Percentiles rank a stretch among this genome's conserved stretches.
Conservation (phyloP, 2,113 vertebrate species). For the Brienomyrus brachyistius region DNA sequence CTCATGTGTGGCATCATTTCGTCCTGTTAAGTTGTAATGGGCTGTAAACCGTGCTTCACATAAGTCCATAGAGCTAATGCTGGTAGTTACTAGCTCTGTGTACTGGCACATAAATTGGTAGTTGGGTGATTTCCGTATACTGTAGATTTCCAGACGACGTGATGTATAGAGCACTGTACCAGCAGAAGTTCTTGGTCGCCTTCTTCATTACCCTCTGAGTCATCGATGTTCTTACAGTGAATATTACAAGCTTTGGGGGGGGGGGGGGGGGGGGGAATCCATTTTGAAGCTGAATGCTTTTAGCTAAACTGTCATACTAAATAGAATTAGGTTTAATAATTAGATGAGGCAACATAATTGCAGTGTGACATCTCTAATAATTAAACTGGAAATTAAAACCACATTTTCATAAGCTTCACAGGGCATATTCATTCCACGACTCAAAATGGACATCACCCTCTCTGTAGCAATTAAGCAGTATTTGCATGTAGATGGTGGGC, state of each 20-base stretch:
- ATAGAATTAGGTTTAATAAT: constrained; percentile 25
- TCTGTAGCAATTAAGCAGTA: constrained; percentile 48
- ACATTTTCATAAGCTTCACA: constrained; percentile 33
- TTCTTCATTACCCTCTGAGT: neutral
- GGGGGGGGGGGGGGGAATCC: neutral
- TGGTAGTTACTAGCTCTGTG: neutral
- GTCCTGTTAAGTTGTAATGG: neutral
- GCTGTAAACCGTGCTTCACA: neutral
- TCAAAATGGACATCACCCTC: constrained; percentile 38
- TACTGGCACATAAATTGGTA: neutral
- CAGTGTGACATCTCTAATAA: constrained; percentile 46
- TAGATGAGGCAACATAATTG: constrained; percentile 30
- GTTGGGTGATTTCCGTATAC: neutral
- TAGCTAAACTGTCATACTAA: constrained; percentile 30
- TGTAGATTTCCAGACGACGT: neutral
- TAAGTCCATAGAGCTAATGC: neutral
- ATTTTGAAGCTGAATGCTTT: constrained; percentile 16
- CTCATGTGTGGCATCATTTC: neutral
- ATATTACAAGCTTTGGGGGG: neutral
- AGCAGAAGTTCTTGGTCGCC: neutral
- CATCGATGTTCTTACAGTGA: neutral
- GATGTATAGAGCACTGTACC: neutral
- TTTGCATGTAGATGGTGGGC: constrained; percentile 29
- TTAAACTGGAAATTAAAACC: constrained; percentile 38
- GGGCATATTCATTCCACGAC: constrained; percentile 39